Evolutionary conservation across 64 coral and sea anemone genomes (phyloP).

Genomic region (Montipora efflorescens): DNA sequence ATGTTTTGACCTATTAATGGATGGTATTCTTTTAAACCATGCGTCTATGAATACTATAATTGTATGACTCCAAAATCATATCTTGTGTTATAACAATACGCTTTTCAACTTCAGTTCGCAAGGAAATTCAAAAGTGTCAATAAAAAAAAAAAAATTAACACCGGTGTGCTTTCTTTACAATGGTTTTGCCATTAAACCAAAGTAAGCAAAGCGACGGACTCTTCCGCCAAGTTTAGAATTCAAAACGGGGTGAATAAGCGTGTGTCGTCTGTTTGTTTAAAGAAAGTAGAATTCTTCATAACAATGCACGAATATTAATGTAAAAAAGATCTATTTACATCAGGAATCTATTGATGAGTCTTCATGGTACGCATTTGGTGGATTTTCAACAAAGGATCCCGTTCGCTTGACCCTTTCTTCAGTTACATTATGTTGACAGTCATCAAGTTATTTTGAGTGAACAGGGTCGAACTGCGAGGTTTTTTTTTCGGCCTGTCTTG

Average conservation of each 20-base stretch:
- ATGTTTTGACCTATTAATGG: background rate
- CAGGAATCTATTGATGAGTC: background rate
- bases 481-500: background rate
- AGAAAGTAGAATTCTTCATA: constrained; percentile 55
- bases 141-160: background rate
- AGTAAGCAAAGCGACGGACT: background rate
- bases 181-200: background rate
- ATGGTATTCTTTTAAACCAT: background rate
- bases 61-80: constrained; percentile 35
- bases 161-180: background rate
- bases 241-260: constrained; percentile 39
- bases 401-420: background rate
- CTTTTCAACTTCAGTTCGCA: background rate
- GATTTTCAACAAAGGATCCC: constrained; percentile 4
- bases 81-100: constrained; percentile 13
- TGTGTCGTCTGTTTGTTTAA: constrained; percentile 44
- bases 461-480: too few species aligned
- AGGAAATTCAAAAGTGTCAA: background rate
- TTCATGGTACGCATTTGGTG: background rate
- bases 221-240: constrained; percentile 7
- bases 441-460: background rate
- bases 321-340: constrained; percentile 36
- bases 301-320: constrained; percentile 51
- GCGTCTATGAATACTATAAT: background rate
- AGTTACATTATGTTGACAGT: background rate